Percentiles rank a stretch among this genome's conserved stretches.
Evolutionary conservation across 2,797 vertebrate species (phyloP).

Genomic region (Brachymystax lenok): DNA sequence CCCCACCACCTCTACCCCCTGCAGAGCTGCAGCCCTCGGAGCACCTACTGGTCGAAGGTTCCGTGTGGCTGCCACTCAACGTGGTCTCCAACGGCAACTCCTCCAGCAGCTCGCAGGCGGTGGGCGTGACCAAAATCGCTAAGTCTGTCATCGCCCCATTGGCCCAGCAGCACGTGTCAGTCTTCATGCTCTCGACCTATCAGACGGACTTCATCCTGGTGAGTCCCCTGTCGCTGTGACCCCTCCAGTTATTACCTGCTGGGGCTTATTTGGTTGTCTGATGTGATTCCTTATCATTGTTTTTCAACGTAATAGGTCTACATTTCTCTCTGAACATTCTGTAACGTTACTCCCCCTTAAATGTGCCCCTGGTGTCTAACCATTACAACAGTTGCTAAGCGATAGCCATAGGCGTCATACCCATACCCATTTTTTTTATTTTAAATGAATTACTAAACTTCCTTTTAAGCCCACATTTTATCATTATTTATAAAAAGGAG

Average conservation of each 20-base stretch:
- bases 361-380: not conserved
- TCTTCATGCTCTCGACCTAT: constrained; percentile 97
- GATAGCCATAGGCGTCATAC: not conserved
- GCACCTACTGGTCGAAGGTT: constrained; percentile 88
- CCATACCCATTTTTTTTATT: too few species aligned
- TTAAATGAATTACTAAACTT: too few species aligned
- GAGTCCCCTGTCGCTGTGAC: constrained; percentile 45
- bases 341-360: not conserved
- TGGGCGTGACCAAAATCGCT: constrained; percentile 95
- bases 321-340: not conserved
- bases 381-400: not conserved
- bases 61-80: constrained; percentile 92
- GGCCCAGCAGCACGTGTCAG: constrained; percentile 93
- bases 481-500: too few species aligned
- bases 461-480: too few species aligned
- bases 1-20: not conserved
- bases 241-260: not conserved
- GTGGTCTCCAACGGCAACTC: constrained; percentile 88
- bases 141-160: constrained; percentile 91
- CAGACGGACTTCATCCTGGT: constrained; percentile 98
- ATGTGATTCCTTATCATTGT: not conserved
- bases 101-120: constrained; percentile 84
- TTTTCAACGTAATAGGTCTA: not conserved
- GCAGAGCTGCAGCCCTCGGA: constrained; percentile 89
- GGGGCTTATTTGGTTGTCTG: not conserved